Base-by-base conservation (phyloP, 2,113 vertebrate genomes). In the Osmerus eperlanus region DNA sequence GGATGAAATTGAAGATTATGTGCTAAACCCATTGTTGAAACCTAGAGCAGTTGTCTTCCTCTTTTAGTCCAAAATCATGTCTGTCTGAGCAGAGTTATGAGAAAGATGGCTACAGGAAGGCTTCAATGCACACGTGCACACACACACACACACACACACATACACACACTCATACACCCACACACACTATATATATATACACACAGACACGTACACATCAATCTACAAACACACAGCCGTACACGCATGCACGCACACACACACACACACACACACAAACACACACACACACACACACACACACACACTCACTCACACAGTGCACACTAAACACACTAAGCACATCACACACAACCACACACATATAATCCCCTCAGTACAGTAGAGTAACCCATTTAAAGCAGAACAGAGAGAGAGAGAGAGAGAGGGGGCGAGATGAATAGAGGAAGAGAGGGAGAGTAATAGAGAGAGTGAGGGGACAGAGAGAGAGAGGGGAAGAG, bases 381-480 rank as follows among this genome's bases (percentile, higher is more conserved):
- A 83, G 83, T 70, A 70, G 56, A 70, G 36, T 89, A 87, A 86
- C 84, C 86, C 77, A 86, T 85, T 88, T 83, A 80, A 80, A 82
- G 76, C 75, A 73, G 74, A 76, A 78, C 76, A 68, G 74, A 72
- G 75, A 67, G 81, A 64, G 62, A 14, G 29, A 36, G 25, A 36
- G 25, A n/a, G n/a, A n/a, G n/a, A n/a, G 28, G 53, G 53, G 13
- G 13, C 18, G 53, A 15, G 53, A 4, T 51, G 19, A 67, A 47
- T 7, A 67, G 65, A 23, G 65, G 14, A 4, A 52, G n/a, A n/a
- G n/a, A n/a, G n/a, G n/a, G n/a, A n/a, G n/a, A n/a, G n/a, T n/a
- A n/a, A n/a, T n/a, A n/a, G n/a, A n/a, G n/a, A n/a, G n/a, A n/a
- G n/a, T n/a, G n/a, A n/a, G n/a, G n/a, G n/a, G n/a, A n/a, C n/a